These are phyloP conservation scores for Platyscelio sp. DNA, from an alignment of 2,888 invertebrate species.

Conservation along the genomic window DNA sequence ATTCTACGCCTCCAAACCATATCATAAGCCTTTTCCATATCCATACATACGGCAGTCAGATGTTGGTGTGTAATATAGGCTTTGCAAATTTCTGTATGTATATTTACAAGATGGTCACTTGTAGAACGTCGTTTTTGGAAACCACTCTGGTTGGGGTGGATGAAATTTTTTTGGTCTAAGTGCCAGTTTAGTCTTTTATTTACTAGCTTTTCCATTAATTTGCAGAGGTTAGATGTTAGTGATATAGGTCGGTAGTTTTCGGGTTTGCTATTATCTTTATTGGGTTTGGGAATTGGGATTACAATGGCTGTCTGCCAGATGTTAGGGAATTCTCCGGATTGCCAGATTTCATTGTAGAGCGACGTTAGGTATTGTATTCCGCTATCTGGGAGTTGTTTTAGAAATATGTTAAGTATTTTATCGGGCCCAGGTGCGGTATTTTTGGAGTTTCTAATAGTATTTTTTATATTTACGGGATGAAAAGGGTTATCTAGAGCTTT, in stretches of 20 bases:
- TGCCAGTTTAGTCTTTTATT: conserved; percentile 45
- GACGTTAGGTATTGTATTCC: not conserved
- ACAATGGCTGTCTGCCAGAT: conserved; percentile 47
- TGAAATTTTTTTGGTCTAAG: conserved; percentile 10
- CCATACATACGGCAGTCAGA: conserved; percentile 47
- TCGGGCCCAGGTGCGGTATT: conserved; percentile 58
- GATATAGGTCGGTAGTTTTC: conserved; percentile 24
- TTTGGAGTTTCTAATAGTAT: not conserved
- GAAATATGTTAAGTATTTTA: conserved; percentile 49
- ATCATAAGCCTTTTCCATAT: conserved; percentile 70
- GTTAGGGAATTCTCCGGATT: not conserved
- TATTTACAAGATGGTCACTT: not conserved
- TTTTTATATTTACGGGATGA: not conserved
- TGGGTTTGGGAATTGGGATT: conserved; percentile 22
- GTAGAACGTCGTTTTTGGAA: conserved; percentile 15
- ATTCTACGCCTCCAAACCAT: conserved; percentile 50
- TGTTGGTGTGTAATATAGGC: conserved; percentile 58
- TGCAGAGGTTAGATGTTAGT: conserved; percentile 12
- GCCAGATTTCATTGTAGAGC: conserved; percentile 10
- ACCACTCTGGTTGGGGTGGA: conserved; percentile 27
- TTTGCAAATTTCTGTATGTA: conserved; percentile 27
- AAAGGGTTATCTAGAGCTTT: not conserved
- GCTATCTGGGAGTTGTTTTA: conserved; percentile 35
- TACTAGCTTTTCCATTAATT: conserved; percentile 35
- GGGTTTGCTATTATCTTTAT: conserved; percentile 3